phyloP scores from a whole-genome alignment of 1,140 invertebrate genomes.

The Mya arenaria region DNA sequence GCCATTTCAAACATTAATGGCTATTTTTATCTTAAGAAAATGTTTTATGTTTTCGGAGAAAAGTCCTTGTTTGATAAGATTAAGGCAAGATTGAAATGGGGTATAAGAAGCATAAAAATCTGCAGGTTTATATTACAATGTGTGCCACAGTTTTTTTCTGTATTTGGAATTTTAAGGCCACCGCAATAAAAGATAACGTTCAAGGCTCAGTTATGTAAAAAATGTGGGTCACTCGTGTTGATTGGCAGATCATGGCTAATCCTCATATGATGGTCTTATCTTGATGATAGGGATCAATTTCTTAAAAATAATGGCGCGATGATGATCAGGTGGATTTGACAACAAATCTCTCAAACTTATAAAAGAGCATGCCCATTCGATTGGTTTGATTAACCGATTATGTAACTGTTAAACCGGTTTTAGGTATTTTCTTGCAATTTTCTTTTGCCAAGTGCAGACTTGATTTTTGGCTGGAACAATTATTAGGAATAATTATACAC shows the following conservation, averaged over 20 bases:
- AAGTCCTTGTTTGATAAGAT: neutral
- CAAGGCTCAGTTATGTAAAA: too few species aligned
- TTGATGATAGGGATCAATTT: neutral
- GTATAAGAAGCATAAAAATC: neutral
- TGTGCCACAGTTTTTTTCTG: neutral
- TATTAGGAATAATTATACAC: too few species aligned
- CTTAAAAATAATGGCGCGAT: conserved; percentile 40
- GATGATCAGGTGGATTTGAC: conserved; percentile 24
- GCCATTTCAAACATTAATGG: too few species aligned
- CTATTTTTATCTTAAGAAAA: too few species aligned
- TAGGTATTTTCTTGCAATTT: too few species aligned
- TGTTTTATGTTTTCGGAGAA: too few species aligned
- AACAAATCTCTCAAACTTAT: conserved; percentile 20
- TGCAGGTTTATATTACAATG: neutral
- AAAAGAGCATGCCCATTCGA: conserved; percentile 37
- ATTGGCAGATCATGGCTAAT: neutral
- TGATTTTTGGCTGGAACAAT: too few species aligned
- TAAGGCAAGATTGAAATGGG: neutral
- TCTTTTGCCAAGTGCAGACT: too few species aligned
- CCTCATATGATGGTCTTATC: conserved; percentile 7
- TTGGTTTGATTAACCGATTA: too few species aligned
- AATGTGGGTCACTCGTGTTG: conserved; percentile 16
- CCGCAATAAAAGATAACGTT: too few species aligned
- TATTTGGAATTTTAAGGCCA: neutral
- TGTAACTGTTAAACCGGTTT: too few species aligned